Evolutionary conservation across 2,888 invertebrate species (phyloP), one percentile per base, ranked within the genome.

Genomic region (Cylindroiulus punctatus): DNA sequence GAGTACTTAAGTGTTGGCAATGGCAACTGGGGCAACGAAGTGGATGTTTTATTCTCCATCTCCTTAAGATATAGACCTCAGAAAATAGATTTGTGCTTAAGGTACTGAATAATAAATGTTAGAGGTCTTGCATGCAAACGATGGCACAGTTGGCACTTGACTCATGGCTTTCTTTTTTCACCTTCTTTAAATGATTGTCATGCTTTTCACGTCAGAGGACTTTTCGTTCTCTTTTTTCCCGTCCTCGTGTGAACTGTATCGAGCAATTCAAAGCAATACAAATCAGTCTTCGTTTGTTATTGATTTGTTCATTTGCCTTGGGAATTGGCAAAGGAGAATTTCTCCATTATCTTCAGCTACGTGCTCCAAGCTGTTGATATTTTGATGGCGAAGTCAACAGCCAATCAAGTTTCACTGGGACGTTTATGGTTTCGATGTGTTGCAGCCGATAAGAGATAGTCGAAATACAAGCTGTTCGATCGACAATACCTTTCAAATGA

Each of bases 61-160:
- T 65, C 26, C 65, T 65, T 65, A 65, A 65, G 65, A 65, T 65
- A 65, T 26, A 65, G 65, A 26, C 65, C 65, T 65, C 65, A 26
- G 65, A 65, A 57, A 65, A 65, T 65, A 65, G 65, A 65, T 65
- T 65, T 65, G 65, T 65, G 65, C 65, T 65, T 65, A 26, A 65
- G 65, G 65, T 65, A 65, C 65, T 65, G 65, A 65, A 65, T 65
- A 65, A 65, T 65, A 65, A 65, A 65, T 65, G 65, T 65, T 26
- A 26, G 65, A 65, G 65, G 65, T 65, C 22, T 65, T 65, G 65
- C 65, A 65, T 65, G 65, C 65, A 65, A 65, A 65, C 65, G 65
- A 65, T 65, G 65, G 65, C 65, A 65, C 65, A 22, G 65, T 26
- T 65, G 65, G 65, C 65, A 65, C 65, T 65, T 65, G 65, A 65